These are phyloP conservation scores for Mustela nigripes DNA, from an alignment of 2,113 vertebrate species.

Conservation along the genomic window DNA sequence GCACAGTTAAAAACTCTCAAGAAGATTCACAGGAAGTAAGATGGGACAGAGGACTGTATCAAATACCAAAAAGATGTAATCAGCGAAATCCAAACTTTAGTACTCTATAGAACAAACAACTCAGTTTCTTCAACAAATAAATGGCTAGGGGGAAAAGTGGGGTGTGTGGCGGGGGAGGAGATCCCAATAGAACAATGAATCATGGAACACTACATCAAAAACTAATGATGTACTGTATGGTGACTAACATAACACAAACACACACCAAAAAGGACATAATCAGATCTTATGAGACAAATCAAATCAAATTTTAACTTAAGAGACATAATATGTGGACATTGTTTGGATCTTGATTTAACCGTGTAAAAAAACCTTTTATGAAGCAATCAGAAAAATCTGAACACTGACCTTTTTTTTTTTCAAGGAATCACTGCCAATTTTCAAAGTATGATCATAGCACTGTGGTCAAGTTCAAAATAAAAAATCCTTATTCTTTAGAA, in stretches of 20 bases:
- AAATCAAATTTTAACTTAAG: neutral
- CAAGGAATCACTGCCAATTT: neutral
- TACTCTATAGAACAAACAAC: neutral
- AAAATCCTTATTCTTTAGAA: conserved; percentile 50
- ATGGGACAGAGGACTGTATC: neutral
- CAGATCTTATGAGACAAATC: neutral
- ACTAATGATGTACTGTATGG: too few species aligned
- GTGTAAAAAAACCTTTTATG: neutral
- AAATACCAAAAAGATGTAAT: conserved; percentile 1
- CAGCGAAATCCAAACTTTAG: conserved; percentile 11
- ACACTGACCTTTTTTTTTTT: neutral
- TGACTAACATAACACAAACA: too few species aligned
- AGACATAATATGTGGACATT: neutral
- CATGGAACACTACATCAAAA: too few species aligned
- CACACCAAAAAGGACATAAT: neutral
- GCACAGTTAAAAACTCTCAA: conserved; percentile 51
- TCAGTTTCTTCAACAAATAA: neutral
- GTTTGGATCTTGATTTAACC: neutral
- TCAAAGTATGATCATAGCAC: neutral
- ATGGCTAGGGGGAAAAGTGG: neutral
- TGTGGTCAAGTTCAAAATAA: conserved; percentile 22
- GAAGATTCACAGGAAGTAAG: conserved; percentile 15
- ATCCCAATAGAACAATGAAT: neutral
- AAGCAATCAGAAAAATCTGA: neutral
- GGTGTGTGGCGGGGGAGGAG: neutral